These are phyloP conservation scores for Drosophila kokeensis DNA, from an alignment of 2,888 invertebrate genomes.

Conservation along the genomic window DNA sequence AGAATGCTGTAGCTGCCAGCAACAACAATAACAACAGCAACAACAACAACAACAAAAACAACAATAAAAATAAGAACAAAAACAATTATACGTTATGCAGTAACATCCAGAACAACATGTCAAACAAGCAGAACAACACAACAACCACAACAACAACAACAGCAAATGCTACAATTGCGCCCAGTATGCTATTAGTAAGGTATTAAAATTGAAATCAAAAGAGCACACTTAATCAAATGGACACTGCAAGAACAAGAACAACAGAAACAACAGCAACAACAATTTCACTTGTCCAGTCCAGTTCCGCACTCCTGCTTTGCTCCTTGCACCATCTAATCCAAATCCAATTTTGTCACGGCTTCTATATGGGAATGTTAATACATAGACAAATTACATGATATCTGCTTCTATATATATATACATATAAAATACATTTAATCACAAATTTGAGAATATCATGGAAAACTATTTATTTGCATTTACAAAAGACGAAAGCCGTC, in stretches of 20 bases:
- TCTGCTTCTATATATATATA: constrained; percentile 23
- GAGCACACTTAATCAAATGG: constrained; percentile 38
- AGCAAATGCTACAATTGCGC: constrained; percentile 60
- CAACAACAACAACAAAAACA: constrained; percentile 28
- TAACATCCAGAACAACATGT: constrained; percentile 55
- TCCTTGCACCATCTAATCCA: constrained; percentile 30
- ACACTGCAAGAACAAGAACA: constrained; percentile 14
- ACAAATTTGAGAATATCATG: constrained; percentile 20
- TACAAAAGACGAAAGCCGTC: constrained; percentile 14
- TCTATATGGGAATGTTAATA: constrained; percentile 38
- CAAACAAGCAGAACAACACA: constrained; percentile 50
- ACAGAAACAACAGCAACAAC: not conserved
- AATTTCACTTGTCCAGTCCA: constrained; percentile 4
- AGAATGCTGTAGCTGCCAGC: constrained; percentile 15
- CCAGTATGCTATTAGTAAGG: constrained; percentile 85
- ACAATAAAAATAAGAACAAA: constrained; percentile 40
- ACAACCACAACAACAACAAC: constrained; percentile 36
- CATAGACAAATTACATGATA: constrained; percentile 31
- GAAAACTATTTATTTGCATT: constrained; percentile 43
- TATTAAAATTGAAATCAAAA: constrained; percentile 66
- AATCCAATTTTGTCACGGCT: constrained; percentile 17
- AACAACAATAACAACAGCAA: constrained; percentile 5
- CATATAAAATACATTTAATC: not conserved
- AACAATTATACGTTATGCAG: constrained; percentile 78
- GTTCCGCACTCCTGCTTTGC: constrained; percentile 26